A percentile compares a stretch with the other conserved stretches of the same genome.
Evolutionary conservation across 2,888 invertebrate genomes (phyloP).

Genomic region (Drosophila anceps): DNA sequence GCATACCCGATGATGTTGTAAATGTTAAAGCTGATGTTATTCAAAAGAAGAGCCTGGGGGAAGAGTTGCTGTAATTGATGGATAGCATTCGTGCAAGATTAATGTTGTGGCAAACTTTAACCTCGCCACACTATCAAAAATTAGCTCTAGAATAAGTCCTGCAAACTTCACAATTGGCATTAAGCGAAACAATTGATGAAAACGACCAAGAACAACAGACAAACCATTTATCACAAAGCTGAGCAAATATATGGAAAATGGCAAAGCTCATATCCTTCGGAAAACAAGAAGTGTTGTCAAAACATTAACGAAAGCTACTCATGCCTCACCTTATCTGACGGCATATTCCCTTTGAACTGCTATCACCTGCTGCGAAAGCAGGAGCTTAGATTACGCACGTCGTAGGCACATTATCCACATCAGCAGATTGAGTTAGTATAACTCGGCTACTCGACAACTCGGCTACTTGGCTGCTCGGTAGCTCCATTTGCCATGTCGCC

Average conservation of each 20-base stretch:
- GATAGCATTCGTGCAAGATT: constrained; percentile 43
- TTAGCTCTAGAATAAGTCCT: constrained; percentile 33
- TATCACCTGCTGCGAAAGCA: constrained; percentile 1
- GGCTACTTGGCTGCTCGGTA: not conserved
- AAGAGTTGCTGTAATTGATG: constrained; percentile 45
- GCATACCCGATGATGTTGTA: constrained; percentile 40
- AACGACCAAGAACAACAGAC: constrained; percentile 17
- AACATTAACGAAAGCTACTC: constrained; percentile 16
- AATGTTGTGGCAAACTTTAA: constrained; percentile 32
- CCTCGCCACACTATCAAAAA: constrained; percentile 34
- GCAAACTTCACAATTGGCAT: constrained; percentile 18
- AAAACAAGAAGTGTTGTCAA: not conserved
- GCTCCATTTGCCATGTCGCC: constrained; percentile 34
- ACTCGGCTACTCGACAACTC: not conserved
- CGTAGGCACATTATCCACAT: constrained; percentile 41
- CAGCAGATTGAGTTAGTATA: constrained; percentile 40
- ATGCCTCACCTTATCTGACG: constrained; percentile 3
- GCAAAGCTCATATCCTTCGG: not conserved
- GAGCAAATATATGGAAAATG: not conserved
- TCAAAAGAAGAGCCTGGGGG: not conserved
- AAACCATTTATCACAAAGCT: constrained; percentile 43
- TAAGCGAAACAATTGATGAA: constrained; percentile 23
- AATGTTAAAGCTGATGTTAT: constrained; percentile 22
- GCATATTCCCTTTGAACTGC: constrained; percentile 15
- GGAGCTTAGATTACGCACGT: constrained; percentile 48